Evolutionary conservation across 1,140 invertebrate species (phyloP).

Genomic region (Drosophila pseudoananassae): DNA sequence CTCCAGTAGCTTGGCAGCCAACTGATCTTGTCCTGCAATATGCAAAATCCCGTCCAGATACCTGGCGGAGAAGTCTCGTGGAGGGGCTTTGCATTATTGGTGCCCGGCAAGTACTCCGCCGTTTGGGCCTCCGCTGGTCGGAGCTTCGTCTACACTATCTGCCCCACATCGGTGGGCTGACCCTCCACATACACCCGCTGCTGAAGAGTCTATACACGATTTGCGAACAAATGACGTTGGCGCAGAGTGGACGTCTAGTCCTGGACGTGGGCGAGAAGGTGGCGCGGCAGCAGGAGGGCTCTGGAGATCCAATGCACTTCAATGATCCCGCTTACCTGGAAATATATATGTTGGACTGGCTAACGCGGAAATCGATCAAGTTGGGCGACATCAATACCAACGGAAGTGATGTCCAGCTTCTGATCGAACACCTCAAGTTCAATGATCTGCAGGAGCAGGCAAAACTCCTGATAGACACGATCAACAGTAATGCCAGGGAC

Average conservation of each 20-base stretch:
- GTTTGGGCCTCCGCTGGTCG: slow-evolving; percentile 60
- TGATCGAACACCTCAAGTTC: slow-evolving; percentile 74
- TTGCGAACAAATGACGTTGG: slow-evolving; percentile 64
- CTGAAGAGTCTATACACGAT: slow-evolving; percentile 69
- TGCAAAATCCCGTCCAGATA: slow-evolving; percentile 40
- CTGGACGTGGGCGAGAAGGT: slow-evolving; percentile 51
- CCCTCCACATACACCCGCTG: slow-evolving; percentile 71
- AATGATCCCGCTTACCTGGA: slow-evolving; percentile 68
- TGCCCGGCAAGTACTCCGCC: slow-evolving; percentile 61
- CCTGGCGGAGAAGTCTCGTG: slow-evolving; percentile 60
- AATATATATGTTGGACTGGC: slow-evolving; percentile 74
- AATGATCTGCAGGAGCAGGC: slow-evolving; percentile 61
- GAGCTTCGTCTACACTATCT: slow-evolving; percentile 65
- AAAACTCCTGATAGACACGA: slow-evolving; percentile 53
- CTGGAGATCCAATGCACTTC: slow-evolving; percentile 58
- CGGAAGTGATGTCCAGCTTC: slow-evolving; percentile 57
- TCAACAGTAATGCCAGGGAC: slow-evolving; percentile 48
- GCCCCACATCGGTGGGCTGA: slow-evolving; percentile 59
- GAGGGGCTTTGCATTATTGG: slow-evolving; percentile 71
- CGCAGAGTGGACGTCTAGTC: slow-evolving; percentile 60
- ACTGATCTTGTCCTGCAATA: slow-evolving; percentile 65
- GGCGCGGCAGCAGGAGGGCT: not conserved
- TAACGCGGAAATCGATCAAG: slow-evolving; percentile 44
- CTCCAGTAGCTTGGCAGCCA: slow-evolving; percentile 6
- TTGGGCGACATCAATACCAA: slow-evolving; percentile 56